Evolutionary conservation across 2,888 invertebrate species (phyloP).

Genomic region (Nycteola revayana): DNA sequence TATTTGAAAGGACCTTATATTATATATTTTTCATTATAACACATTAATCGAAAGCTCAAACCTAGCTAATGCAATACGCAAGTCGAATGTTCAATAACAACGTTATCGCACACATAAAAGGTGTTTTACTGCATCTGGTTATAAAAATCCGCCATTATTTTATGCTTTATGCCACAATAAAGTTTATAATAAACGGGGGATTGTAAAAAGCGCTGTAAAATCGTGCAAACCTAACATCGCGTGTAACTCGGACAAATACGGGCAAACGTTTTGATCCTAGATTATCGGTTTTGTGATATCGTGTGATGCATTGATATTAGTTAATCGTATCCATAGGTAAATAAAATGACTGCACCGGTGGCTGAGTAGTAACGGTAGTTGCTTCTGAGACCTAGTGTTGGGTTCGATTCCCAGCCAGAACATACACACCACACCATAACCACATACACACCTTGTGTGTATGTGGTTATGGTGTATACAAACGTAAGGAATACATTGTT

Average conservation of each 20-base stretch:
- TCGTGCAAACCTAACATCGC: constrained; percentile 56
- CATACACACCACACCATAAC: too few species aligned
- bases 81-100: constrained; percentile 48
- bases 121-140: constrained; percentile 73
- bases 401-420: too few species aligned
- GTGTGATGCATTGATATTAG: too few species aligned
- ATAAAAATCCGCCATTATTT: constrained; percentile 75
- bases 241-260: constrained; percentile 38
- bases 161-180: constrained; percentile 73
- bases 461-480: too few species aligned
- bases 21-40: too few species aligned
- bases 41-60: constrained; percentile 17
- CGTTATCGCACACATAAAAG: constrained; percentile 68
- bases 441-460: too few species aligned
- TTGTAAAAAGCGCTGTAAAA: constrained; percentile 64
- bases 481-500: too few species aligned
- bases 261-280: constrained; percentile 41
- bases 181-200: constrained; percentile 75
- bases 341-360: too few species aligned
- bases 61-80: constrained; percentile 38
- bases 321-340: too few species aligned
- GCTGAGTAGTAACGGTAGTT: too few species aligned
- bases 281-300: constrained; percentile 30
- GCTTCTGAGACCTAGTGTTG: too few species aligned
- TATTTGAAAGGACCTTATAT: too few species aligned